These are phyloP conservation scores for Heliconius charithonia DNA, from an alignment of 2,888 invertebrate genomes.

Conservation along the genomic window DNA sequence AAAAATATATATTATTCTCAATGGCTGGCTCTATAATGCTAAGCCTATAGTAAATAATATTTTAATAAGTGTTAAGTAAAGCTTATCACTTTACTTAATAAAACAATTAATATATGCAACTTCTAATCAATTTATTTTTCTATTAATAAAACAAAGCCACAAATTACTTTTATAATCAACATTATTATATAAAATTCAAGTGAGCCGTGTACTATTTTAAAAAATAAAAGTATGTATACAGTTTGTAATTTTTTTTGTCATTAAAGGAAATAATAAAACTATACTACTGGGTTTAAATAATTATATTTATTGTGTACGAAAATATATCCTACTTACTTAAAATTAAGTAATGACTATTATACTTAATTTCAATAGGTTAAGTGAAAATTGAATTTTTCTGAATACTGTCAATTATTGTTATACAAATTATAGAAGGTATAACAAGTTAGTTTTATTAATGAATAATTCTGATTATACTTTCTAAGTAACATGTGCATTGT, in stretches of 20 bases:
- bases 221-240: background rate
- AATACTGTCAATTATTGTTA: conserved; percentile 22
- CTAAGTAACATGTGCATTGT: conserved; percentile 10
- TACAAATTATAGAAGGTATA: conserved; percentile 9
- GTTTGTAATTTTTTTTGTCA: background rate
- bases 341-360: conserved; percentile 66
- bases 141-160: conserved; percentile 24
- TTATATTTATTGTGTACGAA: conserved; percentile 72
- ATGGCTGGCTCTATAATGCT: background rate
- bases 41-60: background rate
- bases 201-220: background rate
- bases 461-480: conserved; percentile 2
- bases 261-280: conserved; percentile 44
- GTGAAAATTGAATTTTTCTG: conserved; percentile 27
- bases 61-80: conserved; percentile 2
- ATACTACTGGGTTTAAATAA: conserved; percentile 55
- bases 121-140: conserved; percentile 25
- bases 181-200: conserved; percentile 16
- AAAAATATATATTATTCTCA: background rate
- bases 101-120: conserved; percentile 21
- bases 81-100: conserved; percentile 9
- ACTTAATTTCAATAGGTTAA: conserved; percentile 48
- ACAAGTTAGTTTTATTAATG: background rate
- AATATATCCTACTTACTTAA: conserved; percentile 79
- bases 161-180: conserved; percentile 17